Evolutionary conservation across 2,888 invertebrate species (phyloP).

Genomic region (Melangyna quadrimaculata): DNA sequence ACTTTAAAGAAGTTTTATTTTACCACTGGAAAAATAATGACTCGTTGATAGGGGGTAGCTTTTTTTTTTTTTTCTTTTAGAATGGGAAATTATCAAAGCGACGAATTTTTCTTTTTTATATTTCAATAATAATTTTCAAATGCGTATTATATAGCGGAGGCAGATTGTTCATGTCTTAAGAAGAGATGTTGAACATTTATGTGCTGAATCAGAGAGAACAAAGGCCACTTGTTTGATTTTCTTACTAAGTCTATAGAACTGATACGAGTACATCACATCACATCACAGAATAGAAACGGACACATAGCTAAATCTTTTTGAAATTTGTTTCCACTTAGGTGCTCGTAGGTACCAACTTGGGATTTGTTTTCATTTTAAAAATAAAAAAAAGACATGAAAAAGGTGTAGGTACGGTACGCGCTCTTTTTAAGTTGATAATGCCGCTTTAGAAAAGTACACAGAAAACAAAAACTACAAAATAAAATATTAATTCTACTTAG

Average conservation of each 20-base stretch:
- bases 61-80: background rate
- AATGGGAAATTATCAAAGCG: background rate
- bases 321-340: too few species aligned
- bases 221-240: conserved; percentile 7
- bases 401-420: too few species aligned
- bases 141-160: background rate
- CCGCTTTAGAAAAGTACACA: too few species aligned
- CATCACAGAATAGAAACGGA: too few species aligned
- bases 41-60: background rate
- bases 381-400: too few species aligned
- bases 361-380: too few species aligned
- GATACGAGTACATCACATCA: too few species aligned
- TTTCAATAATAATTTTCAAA: background rate
- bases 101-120: background rate
- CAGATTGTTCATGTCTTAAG: background rate
- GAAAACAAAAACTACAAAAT: too few species aligned
- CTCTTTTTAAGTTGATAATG: too few species aligned
- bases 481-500: too few species aligned
- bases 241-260: background rate
- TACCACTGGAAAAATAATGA: conserved; percentile 24
- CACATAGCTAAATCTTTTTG: too few species aligned
- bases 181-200: background rate
- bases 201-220: background rate
- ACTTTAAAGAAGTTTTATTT: conserved; percentile 21
- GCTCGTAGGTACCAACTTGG: too few species aligned